phyloP scores from a whole-genome alignment of 2,113 vertebrate genomes.

The Eonycteris spelaea region DNA sequence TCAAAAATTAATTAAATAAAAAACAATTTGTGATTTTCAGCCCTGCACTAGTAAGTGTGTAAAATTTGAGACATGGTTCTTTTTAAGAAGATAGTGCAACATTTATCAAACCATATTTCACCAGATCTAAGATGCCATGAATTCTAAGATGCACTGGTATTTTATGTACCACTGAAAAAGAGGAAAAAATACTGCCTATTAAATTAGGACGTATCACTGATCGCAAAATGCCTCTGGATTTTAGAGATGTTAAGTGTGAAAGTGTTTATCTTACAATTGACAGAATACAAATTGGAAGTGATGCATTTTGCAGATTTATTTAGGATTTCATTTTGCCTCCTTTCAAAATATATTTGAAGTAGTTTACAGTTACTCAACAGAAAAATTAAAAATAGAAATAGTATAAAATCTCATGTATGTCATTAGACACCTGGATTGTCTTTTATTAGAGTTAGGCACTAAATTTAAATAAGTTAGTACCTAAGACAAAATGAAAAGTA shows the following conservation, averaged over 20 bases:
- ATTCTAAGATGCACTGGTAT: background rate
- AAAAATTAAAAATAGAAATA: background rate
- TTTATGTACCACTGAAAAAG: background rate
- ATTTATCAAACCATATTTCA: conserved; percentile 20
- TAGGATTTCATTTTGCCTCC: conserved; percentile 18
- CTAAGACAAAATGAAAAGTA: background rate
- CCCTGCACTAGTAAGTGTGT: background rate
- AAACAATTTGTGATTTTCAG: background rate
- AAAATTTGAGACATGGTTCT: background rate
- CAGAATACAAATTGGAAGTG: background rate
- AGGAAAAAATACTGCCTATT: background rate
- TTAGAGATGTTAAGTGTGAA: background rate
- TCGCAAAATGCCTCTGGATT: background rate
- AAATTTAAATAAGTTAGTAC: conserved; percentile 12
- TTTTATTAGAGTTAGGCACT: background rate
- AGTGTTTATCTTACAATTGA: background rate
- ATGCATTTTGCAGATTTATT: background rate
- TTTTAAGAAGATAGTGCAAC: background rate
- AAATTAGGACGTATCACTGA: background rate
- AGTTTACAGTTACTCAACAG: conserved; percentile 14
- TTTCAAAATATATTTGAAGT: conserved; percentile 28
- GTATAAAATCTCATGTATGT: background rate
- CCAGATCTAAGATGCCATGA: background rate
- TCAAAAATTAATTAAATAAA: background rate
- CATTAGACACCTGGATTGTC: background rate